Evolutionary conservation across 2,888 invertebrate genomes (phyloP), one percentile per base, ranked within the genome.

Genomic region (Aspidiotus rigidus): DNA sequence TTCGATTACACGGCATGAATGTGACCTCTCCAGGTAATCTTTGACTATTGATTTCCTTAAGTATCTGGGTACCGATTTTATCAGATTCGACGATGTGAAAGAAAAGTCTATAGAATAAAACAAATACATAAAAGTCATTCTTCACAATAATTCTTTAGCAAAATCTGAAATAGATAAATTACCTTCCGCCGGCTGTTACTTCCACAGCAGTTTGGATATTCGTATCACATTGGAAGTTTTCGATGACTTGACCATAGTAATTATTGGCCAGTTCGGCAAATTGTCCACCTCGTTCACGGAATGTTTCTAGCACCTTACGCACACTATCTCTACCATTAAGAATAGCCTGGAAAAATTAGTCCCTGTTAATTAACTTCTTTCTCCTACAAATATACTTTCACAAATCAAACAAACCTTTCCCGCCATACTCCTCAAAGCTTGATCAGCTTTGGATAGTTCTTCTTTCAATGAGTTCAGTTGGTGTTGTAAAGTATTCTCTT

Each of bases 1-100:
- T 82, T 59, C 98, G 84, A 82, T 99, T 99, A 60, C 99, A 81
- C 0, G 99, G 99, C 93, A 98, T 97, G 78, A 99, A 99, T 0
- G 97, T 99, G 0, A 97, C 96, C 81, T 99, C 99, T 0, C 99
- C 99, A 0, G 97, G 97, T 69, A 98, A 81, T 75, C 90, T 90
- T 75, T 95, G 90, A 71, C 91, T 84, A 79, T 99, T 99, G 91
- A 99, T 97, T 81, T 98, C 97, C 79, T 96, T 93, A 60, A 99
- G 80, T 73, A 99, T 95, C 78, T 93, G 91, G 0, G 98, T 97
- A 9, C 98, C 98, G 62, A 97, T 93, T 73, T 89, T 89, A 77
- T 99, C 99, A 0, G 93, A 93, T 77, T 97, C 96, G 5, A 99
- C 96, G 71, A 99, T 94, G 78, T 99, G 99, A 80, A 98, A 95